Base-by-base conservation (phyloP, 1,140 invertebrate genomes). In the Drosophila arizonae region DNA sequence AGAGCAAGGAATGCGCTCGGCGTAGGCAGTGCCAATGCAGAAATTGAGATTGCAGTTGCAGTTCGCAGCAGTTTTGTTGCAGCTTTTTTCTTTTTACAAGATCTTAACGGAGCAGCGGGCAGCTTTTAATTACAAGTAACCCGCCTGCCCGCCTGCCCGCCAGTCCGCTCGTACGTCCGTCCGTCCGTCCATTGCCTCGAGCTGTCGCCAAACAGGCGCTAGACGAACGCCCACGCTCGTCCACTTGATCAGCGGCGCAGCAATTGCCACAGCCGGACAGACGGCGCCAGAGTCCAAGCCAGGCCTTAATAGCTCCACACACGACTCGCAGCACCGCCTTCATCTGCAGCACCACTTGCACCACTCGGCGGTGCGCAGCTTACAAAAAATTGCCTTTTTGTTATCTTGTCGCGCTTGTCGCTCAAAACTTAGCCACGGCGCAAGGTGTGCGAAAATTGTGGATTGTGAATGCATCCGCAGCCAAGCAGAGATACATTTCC, bases 371-470 rank as follows among this genome's bases (percentile, higher is more conserved):
- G 50, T 52, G 45, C 45, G n/a, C 33, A 56, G 2, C 50, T 69
- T 63, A 67, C 79, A 82, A 82, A 79, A 24, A 24, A 24, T 2
- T 24, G 58, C 69, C 76, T 82, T 82, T 88, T 82, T 79, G 84
- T 88, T 87, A 82, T 88, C 82, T 87, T 82, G 82, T 88, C 82
- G 69, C 79, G 71, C 58, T 87, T 87, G 82, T 88, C 84, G 76
- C 63, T 86, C 81, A 86, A 77, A 85, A 76, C 63, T 61, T 52
- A 48, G 30, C 60, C 62, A 67, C 52, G 61, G 52, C 61, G 81
- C 79, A 87, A 87, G 84, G 84, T 87, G 84, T 87, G 84, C 74
- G 41, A 88, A 88, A 79, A 60, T 76, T 70, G 63, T 69, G 71
- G 68, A 61, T 39, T 75, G 71, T 54, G 45, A 81, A 66, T 75